A percentile compares a stretch with the other conserved stretches of the same genome.
Evolutionary conservation across 2,888 invertebrate species (phyloP).

Genomic region (Melanophora roralis): DNA sequence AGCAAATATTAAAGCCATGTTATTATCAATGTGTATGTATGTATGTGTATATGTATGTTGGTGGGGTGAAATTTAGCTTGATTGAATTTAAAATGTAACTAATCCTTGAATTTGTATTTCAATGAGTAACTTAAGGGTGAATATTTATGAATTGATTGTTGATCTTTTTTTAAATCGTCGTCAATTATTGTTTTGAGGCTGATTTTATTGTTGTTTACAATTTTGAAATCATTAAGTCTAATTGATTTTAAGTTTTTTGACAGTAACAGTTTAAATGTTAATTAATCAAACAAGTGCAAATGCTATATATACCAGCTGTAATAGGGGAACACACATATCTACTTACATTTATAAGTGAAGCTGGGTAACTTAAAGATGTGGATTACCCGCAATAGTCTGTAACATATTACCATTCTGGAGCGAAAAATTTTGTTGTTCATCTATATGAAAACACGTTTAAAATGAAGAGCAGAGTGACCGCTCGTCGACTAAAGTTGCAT

Average conservation of each 20-base stretch:
- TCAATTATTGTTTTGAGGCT: slow-evolving; percentile 46
- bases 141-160: slow-evolving; percentile 31
- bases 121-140: slow-evolving; percentile 1
- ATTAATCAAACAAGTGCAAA: not conserved
- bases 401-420: too few species aligned
- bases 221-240: slow-evolving; percentile 50
- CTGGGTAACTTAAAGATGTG: too few species aligned
- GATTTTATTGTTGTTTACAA: slow-evolving; percentile 43
- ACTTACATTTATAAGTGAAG: too few species aligned
- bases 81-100: slow-evolving; percentile 56
- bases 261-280: not conserved
- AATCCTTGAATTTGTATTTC: slow-evolving; percentile 36
- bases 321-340: too few species aligned
- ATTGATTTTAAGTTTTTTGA: not conserved
- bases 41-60: not conserved
- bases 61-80: slow-evolving; percentile 37
- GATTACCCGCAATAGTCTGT: too few species aligned
- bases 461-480: too few species aligned
- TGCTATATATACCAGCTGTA: too few species aligned
- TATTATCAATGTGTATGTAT: not conserved
- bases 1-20: slow-evolving; percentile 64
- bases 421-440: too few species aligned
- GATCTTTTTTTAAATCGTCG: slow-evolving; percentile 54
- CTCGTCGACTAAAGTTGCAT: too few species aligned
- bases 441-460: too few species aligned